Evolutionary conservation across 2,888 invertebrate genomes (phyloP), one percentile per base, ranked within the genome.

Genomic region (Carpatolechia fugitivella): DNA sequence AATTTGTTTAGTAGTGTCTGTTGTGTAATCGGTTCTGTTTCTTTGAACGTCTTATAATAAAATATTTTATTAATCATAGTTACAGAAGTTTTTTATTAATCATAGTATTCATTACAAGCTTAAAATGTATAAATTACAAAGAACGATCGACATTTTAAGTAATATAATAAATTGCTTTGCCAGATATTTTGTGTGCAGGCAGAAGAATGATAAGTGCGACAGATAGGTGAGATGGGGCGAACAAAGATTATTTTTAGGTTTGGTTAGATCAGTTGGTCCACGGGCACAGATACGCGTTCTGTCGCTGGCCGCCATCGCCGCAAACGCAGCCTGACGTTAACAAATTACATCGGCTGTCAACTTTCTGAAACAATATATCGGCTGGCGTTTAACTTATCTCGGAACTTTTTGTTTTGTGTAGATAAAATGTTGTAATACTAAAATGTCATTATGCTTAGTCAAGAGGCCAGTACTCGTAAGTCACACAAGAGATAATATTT

Each of bases 361-460:
- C 82, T 82, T 81, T 85, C 77, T 84, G 86, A 89, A 88, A 89
- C 89, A 88, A 89, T 89, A 87, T 86, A 87, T 85, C 80, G 81
- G 82, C 83, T 82, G 83, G 81, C 85, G 89, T 88, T 89, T 88
- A 87, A 85, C 78, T 87, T 88, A 89, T 88, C 89, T 89, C 65
- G 67, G 72, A 74, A 85, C 80, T 87, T 88, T 86, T 88, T 84
- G 85, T 85, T 82, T 82, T 78, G 76, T 80, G 77, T 82, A 85
- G 87, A 89, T 89, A 89, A 85, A 84, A 79, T 82, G 85, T 85
- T 88, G 85, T 88, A 88, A 82, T 85, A 88, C 86, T 87, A 86
- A 89, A 89, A 87, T 87, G 87, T 87, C 88, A 89, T 89, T 88
- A 86, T 82, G 83, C 79, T 81, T 75, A 69, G 79, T 70, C 65